These are phyloP conservation scores for Strigops habroptila DNA, from an alignment of 2,113 vertebrate genomes.

Conservation along the genomic window DNA sequence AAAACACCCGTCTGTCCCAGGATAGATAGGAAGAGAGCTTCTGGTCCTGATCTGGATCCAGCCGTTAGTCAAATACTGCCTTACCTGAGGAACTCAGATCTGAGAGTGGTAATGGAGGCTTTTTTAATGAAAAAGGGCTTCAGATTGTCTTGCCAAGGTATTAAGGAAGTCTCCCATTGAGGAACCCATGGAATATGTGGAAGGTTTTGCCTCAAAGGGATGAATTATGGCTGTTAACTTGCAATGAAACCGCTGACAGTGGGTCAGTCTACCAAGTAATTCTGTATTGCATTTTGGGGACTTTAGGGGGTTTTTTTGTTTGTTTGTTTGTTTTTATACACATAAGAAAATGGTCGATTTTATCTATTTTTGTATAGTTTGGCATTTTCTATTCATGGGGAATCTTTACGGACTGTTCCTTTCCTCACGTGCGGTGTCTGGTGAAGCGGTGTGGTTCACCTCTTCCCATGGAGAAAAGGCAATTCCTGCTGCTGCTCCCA, in stretches of 20 bases:
- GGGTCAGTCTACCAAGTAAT: slow-evolving; percentile 43
- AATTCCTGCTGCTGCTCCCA: background rate
- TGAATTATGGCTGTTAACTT: background rate
- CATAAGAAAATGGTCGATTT: slow-evolving; percentile 39
- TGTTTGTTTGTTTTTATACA: slow-evolving; percentile 51
- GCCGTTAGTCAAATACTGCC: background rate
- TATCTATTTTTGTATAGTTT: slow-evolving; percentile 79
- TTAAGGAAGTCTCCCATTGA: background rate
- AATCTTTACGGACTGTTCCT: slow-evolving; percentile 57
- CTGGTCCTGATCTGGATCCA: background rate
- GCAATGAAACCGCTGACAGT: background rate
- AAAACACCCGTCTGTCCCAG: background rate
- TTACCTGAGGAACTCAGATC: background rate
- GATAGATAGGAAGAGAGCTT: background rate
- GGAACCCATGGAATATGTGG: background rate
- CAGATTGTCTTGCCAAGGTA: background rate
- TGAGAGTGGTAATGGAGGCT: background rate
- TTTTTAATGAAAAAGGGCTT: background rate
- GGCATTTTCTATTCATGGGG: slow-evolving; percentile 71
- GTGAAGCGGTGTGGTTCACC: slow-evolving; percentile 34
- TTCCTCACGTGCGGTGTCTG: slow-evolving; percentile 39
- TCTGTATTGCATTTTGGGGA: slow-evolving; percentile 41
- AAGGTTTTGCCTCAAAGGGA: background rate
- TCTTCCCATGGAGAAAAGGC: slow-evolving; percentile 29
- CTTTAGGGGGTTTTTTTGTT: background rate